These are phyloP conservation scores for Ptychodera flava DNA, from an alignment of 35 echinoderm and acorn worm species.

Conservation along the genomic window DNA sequence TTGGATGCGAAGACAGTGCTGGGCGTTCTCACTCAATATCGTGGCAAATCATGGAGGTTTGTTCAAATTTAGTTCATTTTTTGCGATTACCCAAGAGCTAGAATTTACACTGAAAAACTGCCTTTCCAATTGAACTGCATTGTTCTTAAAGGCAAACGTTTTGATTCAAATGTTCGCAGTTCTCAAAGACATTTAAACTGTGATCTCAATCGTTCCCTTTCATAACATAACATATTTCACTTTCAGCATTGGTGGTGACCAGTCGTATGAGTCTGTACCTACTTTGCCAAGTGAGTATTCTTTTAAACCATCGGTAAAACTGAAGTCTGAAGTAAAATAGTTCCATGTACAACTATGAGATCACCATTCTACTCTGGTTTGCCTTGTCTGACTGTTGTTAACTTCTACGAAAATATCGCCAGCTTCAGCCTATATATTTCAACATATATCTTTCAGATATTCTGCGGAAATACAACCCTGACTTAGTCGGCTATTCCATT, in stretches of 20 bases:
- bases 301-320: no score
- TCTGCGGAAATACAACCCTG: conserved; percentile 49
- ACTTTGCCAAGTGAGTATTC: background rate
- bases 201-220: background rate
- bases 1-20: conserved; percentile 7
- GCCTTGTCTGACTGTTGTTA: no score
- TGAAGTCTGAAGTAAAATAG: no score
- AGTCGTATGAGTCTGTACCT: background rate
- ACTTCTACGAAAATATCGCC: no score
- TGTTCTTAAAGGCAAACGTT: background rate
- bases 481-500: conserved; percentile 43
- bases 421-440: no score
- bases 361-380: no score
- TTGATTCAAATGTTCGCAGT: background rate
- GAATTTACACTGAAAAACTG: no score
- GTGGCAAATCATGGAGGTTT: conserved; percentile 7
- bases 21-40: background rate
- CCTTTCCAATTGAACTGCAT: background rate
- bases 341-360: no score
- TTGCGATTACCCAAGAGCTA: no score
- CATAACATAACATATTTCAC: background rate
- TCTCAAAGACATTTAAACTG: background rate
- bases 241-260: background rate
- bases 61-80: background rate
- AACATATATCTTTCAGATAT: conserved; percentile 49